A percentile compares a stretch with the other conserved stretches of the same genome.
Conservation (phyloP, 1,140 invertebrate species). For the Polypedilum vanderplanki region DNA sequence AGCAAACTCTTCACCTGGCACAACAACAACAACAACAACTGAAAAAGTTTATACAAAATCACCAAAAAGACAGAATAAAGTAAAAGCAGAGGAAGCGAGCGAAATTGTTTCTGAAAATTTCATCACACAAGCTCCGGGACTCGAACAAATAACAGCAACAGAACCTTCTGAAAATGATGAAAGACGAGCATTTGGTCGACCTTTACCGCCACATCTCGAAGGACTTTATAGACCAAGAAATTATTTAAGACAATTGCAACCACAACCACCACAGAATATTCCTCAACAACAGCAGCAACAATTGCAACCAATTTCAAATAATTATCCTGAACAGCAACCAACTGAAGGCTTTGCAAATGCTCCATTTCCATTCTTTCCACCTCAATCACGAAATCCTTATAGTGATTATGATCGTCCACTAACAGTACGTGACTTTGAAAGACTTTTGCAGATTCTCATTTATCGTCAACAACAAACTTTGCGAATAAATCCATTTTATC, state of each 20-base stretch:
- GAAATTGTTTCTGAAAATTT: constrained; percentile 33
- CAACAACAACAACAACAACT: constrained; percentile 8
- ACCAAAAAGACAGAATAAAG: constrained; percentile 33
- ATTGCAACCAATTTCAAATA: constrained; percentile 36
- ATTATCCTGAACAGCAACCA: constrained; percentile 32
- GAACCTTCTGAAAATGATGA: constrained; percentile 27
- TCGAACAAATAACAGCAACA: constrained; percentile 40
- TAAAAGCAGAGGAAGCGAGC: constrained; percentile 35
- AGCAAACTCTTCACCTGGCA: constrained; percentile 15
- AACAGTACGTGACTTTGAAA: constrained; percentile 49
- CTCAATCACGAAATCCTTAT: constrained; percentile 37
- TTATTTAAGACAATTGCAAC: constrained; percentile 15
- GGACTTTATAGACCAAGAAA: background rate
- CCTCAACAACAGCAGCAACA: constrained; percentile 34
- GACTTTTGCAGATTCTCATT: constrained; percentile 50
- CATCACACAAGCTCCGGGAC: constrained; percentile 35
- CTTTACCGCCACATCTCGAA: background rate
- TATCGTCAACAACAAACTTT: constrained; percentile 49
- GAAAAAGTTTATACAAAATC: constrained; percentile 34
- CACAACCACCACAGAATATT: background rate
- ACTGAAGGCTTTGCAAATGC: constrained; percentile 33
- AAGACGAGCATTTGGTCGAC: constrained; percentile 5
- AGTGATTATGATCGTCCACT: constrained; percentile 39
- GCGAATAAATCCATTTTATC: constrained; percentile 35
- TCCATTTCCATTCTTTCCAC: constrained; percentile 40